Evolutionary conservation across 2,113 vertebrate species (phyloP), one percentile per base, ranked within the genome.

Genomic region (Hipposideros armiger): DNA sequence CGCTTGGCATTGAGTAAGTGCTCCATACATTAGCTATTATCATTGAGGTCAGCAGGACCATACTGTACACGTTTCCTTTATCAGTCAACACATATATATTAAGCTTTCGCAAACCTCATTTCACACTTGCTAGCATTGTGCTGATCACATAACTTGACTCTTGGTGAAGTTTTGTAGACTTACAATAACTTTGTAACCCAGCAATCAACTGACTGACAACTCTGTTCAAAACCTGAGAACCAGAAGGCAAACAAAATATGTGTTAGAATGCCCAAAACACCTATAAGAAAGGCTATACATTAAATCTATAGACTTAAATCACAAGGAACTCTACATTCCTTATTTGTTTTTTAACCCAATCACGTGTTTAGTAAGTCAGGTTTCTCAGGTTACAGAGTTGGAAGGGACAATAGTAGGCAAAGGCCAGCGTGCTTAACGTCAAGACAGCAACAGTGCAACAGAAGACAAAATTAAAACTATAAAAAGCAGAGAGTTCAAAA

Each of bases 201-300:
- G 74, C 45, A 62, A 58, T 77, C 72, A 85, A 47, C 36, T 90
- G 77, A 76, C 50, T 90, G 85, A 95, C 26, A 40, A 58, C 84
- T 95, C 70, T 67, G 50, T 85, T 85, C 73, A 50, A 72, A 91
- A 80, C 30, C 67, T 24, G 80, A 87, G 74, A 94, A 66, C 76
- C 20, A 52, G 67, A 70, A 91, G 50, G 76, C 72, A 94, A 91
- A 90, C 47, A 72, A 88, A 88, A 85, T 50, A 80, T 15, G 32
- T 70, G 91, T 80, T 87, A 54, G 56, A 85, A 95, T 96, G 94
- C 62, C 42, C 81, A 36, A 73, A 82, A 91, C 72, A 40, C 72
- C 42, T 76, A 22, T 85, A 86, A 95, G 82, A 76, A 92, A 94
- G 72, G 82, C 52, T 40, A 77, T 28, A 11, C 28, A 17, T 50